These are phyloP conservation scores for Pachypanchax playfairii DNA, from an alignment of 2,113 vertebrate species.

Conservation along the genomic window DNA sequence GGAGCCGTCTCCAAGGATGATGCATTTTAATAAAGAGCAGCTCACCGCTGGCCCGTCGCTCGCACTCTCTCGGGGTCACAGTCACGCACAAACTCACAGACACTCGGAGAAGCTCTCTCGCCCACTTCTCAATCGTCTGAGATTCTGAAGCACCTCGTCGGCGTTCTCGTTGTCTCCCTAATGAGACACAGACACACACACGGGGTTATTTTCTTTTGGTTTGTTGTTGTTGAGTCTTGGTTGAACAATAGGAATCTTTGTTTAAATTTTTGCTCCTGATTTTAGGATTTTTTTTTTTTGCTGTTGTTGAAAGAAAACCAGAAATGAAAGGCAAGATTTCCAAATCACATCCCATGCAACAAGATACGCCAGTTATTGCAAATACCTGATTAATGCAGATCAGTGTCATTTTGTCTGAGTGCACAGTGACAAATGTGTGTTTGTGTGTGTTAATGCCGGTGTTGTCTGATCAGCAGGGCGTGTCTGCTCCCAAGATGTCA, in stretches of 20 bases:
- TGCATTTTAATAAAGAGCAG: constrained; percentile 73
- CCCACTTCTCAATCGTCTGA: constrained; percentile 41
- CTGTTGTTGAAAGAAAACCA: no score
- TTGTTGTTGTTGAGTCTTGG: neutral
- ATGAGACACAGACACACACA: constrained; percentile 57
- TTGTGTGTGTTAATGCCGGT: constrained; percentile 2
- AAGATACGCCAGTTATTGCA: constrained; percentile 38
- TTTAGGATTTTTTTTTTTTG: neutral
- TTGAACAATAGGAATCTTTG: constrained; percentile 19
- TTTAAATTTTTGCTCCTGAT: neutral
- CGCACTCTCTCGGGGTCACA: constrained; percentile 32
- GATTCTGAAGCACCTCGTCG: constrained; percentile 56
- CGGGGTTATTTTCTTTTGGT: neutral
- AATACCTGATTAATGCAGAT: constrained; percentile 37
- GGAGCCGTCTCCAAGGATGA: constrained; percentile 50
- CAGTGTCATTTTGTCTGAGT: constrained; percentile 20
- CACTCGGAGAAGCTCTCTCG: neutral
- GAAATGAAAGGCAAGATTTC: no score
- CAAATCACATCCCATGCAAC: no score
- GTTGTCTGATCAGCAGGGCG: no score
- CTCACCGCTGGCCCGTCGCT: constrained; percentile 47
- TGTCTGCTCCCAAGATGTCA: neutral
- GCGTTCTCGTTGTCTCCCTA: constrained; percentile 41
- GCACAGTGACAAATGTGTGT: constrained; percentile 28
- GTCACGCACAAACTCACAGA: constrained; percentile 17